phyloP scores from a whole-genome alignment of 2,888 invertebrate genomes.

The Eurytoma adleriae region DNA sequence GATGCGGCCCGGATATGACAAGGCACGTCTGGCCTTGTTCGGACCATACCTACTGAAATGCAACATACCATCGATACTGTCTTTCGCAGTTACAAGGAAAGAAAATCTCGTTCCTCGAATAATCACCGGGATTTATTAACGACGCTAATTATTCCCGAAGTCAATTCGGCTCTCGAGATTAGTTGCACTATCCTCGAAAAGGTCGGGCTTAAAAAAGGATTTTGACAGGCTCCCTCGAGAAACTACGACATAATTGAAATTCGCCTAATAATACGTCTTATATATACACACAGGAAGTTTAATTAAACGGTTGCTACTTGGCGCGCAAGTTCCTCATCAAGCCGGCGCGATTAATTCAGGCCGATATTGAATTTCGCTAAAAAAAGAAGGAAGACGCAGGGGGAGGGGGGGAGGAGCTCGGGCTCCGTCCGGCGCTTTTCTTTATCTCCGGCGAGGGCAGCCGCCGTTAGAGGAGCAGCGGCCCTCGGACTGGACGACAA shows the following conservation, averaged over 20 bases:
- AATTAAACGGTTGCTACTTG: constrained; percentile 34
- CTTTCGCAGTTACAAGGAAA: too few species aligned
- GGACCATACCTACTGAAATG: too few species aligned
- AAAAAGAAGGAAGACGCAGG: neutral
- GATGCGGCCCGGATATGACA: too few species aligned
- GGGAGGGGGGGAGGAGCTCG: neutral
- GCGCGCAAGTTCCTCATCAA: neutral
- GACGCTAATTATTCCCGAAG: too few species aligned
- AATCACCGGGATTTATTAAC: too few species aligned
- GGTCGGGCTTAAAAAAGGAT: neutral
- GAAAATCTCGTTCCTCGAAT: too few species aligned
- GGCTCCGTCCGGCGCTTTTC: neutral
- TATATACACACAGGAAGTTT: constrained; percentile 6
- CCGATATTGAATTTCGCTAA: constrained; percentile 23
- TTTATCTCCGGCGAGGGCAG: neutral
- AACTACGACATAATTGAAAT: constrained; percentile 23
- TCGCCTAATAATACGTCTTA: neutral
- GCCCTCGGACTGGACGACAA: constrained; percentile 12
- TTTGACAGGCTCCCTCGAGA: neutral
- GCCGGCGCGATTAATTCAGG: constrained; percentile 11
- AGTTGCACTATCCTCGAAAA: neutral
- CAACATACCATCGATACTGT: too few species aligned
- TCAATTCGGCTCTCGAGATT: neutral
- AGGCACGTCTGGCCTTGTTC: too few species aligned
- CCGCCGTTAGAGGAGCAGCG: neutral